Conservation (phyloP, 2,888 invertebrate species). For the Ptilodon capucinus region DNA sequence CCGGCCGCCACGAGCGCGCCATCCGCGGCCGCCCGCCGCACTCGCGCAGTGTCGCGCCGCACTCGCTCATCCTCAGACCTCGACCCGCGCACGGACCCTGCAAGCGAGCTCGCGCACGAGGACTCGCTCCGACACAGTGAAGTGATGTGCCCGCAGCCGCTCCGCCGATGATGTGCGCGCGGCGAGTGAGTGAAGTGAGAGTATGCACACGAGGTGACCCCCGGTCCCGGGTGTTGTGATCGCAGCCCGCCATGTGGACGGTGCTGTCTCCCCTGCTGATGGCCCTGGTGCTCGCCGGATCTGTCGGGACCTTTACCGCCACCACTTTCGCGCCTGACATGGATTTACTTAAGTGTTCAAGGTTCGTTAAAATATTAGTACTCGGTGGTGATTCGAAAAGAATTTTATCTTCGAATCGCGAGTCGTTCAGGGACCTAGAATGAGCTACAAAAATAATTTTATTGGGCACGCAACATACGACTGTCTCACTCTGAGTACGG, state of each 20-base stretch:
- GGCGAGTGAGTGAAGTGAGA: slow-evolving; percentile 66
- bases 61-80: slow-evolving; percentile 72
- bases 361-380: slow-evolving; percentile 55
- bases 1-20: slow-evolving; percentile 38
- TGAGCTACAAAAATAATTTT: slow-evolving; percentile 75
- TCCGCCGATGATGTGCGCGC: slow-evolving; percentile 66
- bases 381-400: slow-evolving; percentile 4
- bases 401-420: slow-evolving; percentile 23
- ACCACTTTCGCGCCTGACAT: slow-evolving; percentile 64
- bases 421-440: slow-evolving; percentile 54
- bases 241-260: slow-evolving; percentile 72
- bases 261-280: slow-evolving; percentile 62
- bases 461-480: slow-evolving; percentile 57
- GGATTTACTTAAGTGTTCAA: slow-evolving; percentile 76
- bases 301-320: slow-evolving; percentile 23
- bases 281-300: slow-evolving; percentile 62
- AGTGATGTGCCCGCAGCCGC: slow-evolving; percentile 65
- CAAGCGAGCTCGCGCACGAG: slow-evolving; percentile 34
- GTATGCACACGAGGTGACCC: slow-evolving; percentile 59
- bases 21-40: slow-evolving; percentile 47
- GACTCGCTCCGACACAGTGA: slow-evolving; percentile 37
- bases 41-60: slow-evolving; percentile 70
- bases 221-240: slow-evolving; percentile 55
- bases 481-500: slow-evolving; percentile 27
- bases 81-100: slow-evolving; percentile 39